Conservation (phyloP, 2,797 vertebrate genomes). For the Dipus sagitta region DNA sequence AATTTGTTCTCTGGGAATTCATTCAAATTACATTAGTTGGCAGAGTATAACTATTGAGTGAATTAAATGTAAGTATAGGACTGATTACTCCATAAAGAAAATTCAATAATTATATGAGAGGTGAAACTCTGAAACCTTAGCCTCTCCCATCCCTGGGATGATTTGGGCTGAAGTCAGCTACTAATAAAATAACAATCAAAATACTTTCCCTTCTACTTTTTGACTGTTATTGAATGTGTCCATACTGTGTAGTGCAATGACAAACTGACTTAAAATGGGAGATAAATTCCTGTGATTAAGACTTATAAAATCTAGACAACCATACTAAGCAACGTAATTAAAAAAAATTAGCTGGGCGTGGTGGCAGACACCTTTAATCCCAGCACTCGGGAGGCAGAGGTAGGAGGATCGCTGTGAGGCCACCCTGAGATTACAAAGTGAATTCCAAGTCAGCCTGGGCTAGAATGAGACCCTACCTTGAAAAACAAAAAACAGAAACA, state of each 20-base stretch:
- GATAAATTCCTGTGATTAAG: conserved; percentile 24
- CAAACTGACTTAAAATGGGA: neutral
- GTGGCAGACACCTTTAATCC: no score
- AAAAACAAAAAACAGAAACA: no score
- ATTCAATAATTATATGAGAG: conserved; percentile 23
- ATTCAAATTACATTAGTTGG: conserved; percentile 29
- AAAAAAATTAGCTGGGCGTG: neutral
- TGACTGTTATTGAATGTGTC: neutral
- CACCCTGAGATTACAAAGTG: no score
- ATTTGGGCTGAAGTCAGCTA: conserved; percentile 38
- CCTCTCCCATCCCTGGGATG: neutral
- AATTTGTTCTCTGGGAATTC: neutral
- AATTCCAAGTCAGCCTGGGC: no score
- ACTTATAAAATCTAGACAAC: conserved; percentile 44
- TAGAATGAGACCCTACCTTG: no score
- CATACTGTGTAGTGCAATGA: neutral
- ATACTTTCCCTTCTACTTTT: neutral
- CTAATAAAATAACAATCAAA: conserved; percentile 45
- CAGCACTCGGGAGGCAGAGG: no score
- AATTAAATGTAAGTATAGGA: conserved; percentile 43
- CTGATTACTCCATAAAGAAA: conserved; percentile 33
- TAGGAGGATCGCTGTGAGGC: no score
- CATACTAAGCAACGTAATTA: conserved; percentile 28
- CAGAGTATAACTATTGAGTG: neutral
- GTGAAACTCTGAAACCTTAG: neutral